A percentile compares a stretch with the other conserved stretches of the same genome.
Evolutionary conservation across 2,888 invertebrate genomes (phyloP).

Genomic region (Drosophila merina): DNA sequence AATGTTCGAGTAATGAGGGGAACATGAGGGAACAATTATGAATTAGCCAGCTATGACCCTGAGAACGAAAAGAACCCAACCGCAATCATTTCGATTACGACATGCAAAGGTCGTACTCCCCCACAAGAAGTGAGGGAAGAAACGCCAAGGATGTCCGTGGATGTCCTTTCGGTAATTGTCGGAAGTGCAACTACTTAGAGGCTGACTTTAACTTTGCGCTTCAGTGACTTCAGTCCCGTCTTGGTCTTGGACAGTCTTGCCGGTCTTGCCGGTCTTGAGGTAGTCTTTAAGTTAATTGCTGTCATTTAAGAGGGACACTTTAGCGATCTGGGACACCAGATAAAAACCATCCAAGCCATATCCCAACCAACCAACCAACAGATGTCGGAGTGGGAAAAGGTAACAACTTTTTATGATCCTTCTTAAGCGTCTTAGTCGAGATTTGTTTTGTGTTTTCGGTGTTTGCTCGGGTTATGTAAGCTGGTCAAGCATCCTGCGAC

Average conservation of each 20-base stretch:
- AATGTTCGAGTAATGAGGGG: slow-evolving; percentile 32
- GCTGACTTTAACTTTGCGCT: slow-evolving; percentile 58
- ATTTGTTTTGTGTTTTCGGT: slow-evolving; percentile 47
- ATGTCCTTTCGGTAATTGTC: slow-evolving; percentile 55
- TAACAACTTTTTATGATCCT: slow-evolving; percentile 5
- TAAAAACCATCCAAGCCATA: slow-evolving; percentile 31
- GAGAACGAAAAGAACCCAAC: slow-evolving; percentile 59
- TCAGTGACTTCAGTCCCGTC: slow-evolving; percentile 35
- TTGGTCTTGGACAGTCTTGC: no score
- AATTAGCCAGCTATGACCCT: slow-evolving; percentile 69
- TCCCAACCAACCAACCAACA: neutral
- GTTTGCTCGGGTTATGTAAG: slow-evolving; percentile 25
- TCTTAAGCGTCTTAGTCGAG: slow-evolving; percentile 61
- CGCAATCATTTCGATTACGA: slow-evolving; percentile 66
- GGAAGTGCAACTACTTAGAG: slow-evolving; percentile 66
- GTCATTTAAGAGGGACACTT: slow-evolving; percentile 54
- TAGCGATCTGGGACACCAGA: slow-evolving; percentile 46
- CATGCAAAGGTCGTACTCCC: slow-evolving; percentile 55
- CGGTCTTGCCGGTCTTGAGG: slow-evolving; percentile 13
- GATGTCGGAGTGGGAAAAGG: slow-evolving; percentile 9
- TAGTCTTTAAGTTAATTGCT: slow-evolving; percentile 66
- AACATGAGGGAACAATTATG: slow-evolving; percentile 8
- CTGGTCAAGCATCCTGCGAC: slow-evolving; percentile 40
- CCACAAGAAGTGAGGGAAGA: slow-evolving; percentile 33
- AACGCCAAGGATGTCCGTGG: slow-evolving; percentile 4